Percentiles rank a stretch among this genome's conserved stretches.
phyloP scores from a whole-genome alignment of 2,113 vertebrate species.

The Ophthalmolycus amberensis region DNA sequence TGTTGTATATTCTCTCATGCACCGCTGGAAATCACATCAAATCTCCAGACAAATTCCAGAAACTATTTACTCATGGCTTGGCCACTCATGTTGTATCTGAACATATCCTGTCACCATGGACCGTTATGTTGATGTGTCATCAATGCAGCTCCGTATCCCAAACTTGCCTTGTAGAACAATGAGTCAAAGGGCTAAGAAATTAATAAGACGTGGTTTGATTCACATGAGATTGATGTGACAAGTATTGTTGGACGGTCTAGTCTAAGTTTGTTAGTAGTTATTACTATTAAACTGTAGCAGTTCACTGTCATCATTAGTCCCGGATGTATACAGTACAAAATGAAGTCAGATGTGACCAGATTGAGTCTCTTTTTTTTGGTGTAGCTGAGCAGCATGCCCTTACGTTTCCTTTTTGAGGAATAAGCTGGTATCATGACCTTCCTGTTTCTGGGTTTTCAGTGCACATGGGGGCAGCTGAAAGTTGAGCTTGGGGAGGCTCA shows the following conservation, averaged over 20 bases:
- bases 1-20: conserved; percentile 31
- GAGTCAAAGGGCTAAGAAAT: not conserved
- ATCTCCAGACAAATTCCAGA: conserved; percentile 43
- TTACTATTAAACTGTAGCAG: not conserved
- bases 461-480: not conserved
- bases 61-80: conserved; percentile 45
- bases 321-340: not conserved
- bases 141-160: not conserved
- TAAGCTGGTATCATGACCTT: conserved; percentile 11
- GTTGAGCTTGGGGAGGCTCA: not conserved
- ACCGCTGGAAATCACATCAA: conserved; percentile 29
- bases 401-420: conserved; percentile 8
- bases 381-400: not conserved
- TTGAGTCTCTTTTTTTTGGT: not conserved
- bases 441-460: conserved; percentile 39
- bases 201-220: not conserved
- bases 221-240: not conserved
- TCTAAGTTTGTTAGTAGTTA: not conserved
- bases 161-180: not conserved
- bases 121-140: conserved; percentile 6
- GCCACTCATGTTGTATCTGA: conserved; percentile 3
- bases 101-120: conserved; percentile 22
- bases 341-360: not conserved
- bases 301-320: not conserved
- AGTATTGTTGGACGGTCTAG: not conserved